phyloP scores from a whole-genome alignment of 2,113 vertebrate species.

The Poicephalus meyeri region DNA sequence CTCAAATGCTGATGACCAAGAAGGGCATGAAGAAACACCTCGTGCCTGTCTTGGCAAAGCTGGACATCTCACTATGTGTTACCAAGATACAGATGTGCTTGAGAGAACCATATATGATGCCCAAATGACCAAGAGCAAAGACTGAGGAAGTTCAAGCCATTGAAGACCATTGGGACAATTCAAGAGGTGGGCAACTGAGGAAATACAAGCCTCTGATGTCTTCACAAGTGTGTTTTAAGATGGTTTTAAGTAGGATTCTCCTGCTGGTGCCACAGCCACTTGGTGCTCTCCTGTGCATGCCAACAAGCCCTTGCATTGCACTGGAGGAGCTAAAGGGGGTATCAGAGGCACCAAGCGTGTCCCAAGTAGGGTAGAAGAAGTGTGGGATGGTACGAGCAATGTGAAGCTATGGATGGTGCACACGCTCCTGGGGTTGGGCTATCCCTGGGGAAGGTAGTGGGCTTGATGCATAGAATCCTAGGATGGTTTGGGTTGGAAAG shows the following conservation, averaged over 20 bases:
- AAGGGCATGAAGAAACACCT: not conserved
- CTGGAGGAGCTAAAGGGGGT: not conserved
- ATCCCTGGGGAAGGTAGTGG: not conserved
- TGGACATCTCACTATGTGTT: accelerated
- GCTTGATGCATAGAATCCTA: not conserved
- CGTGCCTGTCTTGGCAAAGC: not conserved
- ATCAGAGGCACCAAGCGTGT: not conserved
- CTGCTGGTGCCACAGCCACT: accelerated
- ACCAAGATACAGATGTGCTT: not conserved
- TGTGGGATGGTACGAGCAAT: not conserved
- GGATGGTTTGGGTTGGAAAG: not conserved
- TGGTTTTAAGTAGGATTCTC: not conserved
- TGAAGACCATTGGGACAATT: not conserved
- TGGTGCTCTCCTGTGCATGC: not conserved
- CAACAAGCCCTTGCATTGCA: not conserved
- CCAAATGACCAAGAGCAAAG: not conserved
- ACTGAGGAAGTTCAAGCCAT: not conserved
- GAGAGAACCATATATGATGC: not conserved
- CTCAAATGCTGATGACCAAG: not conserved
- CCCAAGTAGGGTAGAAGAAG: not conserved
- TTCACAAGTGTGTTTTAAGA: not conserved
- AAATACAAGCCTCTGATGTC: not conserved
- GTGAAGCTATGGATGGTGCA: not conserved
- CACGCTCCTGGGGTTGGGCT: not conserved
- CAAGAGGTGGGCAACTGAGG: not conserved